Conservation (phyloP, 2,888 invertebrate species). For the Eristalis pertinax region DNA sequence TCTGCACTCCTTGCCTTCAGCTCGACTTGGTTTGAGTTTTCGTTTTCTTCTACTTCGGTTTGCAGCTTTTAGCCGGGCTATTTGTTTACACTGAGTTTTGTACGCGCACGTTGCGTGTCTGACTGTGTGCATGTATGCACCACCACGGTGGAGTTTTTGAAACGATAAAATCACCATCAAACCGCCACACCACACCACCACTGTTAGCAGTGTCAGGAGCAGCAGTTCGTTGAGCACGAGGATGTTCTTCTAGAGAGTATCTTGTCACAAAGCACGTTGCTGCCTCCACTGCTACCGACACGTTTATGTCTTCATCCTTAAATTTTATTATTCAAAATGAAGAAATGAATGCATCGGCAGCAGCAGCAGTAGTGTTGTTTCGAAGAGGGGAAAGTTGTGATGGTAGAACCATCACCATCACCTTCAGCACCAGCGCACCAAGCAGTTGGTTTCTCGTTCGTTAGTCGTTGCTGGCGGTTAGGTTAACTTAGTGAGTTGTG, state of each 20-base stretch:
- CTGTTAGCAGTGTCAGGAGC: neutral
- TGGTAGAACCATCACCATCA: neutral
- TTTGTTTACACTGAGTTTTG: conserved; percentile 18
- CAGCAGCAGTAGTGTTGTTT: neutral
- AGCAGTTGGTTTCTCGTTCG: conserved; percentile 32
- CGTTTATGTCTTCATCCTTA: conserved; percentile 64
- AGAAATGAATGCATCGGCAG: conserved; percentile 36
- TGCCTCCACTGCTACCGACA: conserved; percentile 15
- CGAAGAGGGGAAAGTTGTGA: neutral
- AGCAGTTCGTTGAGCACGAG: conserved; percentile 19
- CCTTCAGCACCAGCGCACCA: neutral
- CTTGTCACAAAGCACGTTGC: conserved; percentile 35
- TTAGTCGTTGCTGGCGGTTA: conserved; percentile 20
- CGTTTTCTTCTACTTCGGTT: conserved; percentile 16
- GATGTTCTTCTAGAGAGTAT: conserved; percentile 3
- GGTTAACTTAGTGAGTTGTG: conserved; percentile 30
- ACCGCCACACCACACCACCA: conserved; percentile 1
- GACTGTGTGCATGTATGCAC: neutral
- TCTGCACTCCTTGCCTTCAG: neutral
- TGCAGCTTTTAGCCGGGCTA: conserved; percentile 36
- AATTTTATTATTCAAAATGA: conserved; percentile 60
- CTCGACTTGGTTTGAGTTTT: conserved; percentile 2
- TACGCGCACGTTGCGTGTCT: neutral
- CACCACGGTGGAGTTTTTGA: conserved; percentile 32
- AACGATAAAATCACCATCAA: conserved; percentile 54